A percentile compares a stretch with the other conserved stretches of the same genome.
Conservation (phyloP, 1,140 invertebrate genomes). For the Doryteuthis pealeii region DNA sequence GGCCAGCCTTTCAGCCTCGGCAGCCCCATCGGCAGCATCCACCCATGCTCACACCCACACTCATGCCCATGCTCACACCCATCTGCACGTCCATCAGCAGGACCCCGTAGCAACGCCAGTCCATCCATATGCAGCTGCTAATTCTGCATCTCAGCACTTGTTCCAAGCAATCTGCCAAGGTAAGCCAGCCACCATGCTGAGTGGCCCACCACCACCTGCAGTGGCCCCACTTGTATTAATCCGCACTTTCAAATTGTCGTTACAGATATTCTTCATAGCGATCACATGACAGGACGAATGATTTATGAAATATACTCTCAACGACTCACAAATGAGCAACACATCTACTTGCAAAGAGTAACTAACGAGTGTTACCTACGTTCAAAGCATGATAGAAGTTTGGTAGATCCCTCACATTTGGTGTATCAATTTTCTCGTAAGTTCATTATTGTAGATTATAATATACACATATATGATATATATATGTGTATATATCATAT, state of each 20-base stretch:
- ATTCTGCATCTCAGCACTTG: conserved; percentile 22
- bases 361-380: conserved; percentile 50
- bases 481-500: background rate
- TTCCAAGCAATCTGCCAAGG: conserved; percentile 64
- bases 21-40: conserved; percentile 80
- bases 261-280: conserved; percentile 49
- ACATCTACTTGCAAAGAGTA: conserved; percentile 53
- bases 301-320: conserved; percentile 57
- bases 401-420: conserved; percentile 51
- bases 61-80: conserved; percentile 73
- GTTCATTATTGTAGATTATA: conserved; percentile 28
- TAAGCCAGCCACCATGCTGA: conserved; percentile 62
- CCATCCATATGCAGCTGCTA: conserved; percentile 19
- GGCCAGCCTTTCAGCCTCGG: conserved; percentile 76
- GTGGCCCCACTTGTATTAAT: conserved; percentile 33
- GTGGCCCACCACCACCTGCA: conserved; percentile 62
- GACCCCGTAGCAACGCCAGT: conserved; percentile 70
- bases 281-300: conserved; percentile 51
- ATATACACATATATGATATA: background rate
- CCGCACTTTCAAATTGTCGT: conserved; percentile 24
- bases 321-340: conserved; percentile 51
- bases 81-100: conserved; percentile 80
- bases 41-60: conserved; percentile 81
- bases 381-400: conserved; percentile 40
- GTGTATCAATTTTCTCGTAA: conserved; percentile 59